Percentiles rank a stretch among this genome's conserved stretches.
These are phyloP conservation scores for Etheostoma spectabile DNA, from an alignment of 2,113 vertebrate genomes.

Conservation along the genomic window DNA sequence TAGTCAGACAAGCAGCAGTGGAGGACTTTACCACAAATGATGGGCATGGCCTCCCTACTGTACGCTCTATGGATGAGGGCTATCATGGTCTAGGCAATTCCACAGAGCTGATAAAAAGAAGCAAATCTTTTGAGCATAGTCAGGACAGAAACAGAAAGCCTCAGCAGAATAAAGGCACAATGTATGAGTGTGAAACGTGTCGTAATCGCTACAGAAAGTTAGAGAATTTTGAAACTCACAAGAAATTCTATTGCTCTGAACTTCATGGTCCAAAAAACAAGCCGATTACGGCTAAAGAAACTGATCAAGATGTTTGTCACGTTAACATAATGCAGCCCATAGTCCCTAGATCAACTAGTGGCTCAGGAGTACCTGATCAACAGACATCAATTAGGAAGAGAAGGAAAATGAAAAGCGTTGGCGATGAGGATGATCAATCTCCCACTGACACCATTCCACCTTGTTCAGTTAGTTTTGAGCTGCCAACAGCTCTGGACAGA, in stretches of 20 bases:
- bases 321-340: slow-evolving; percentile 85
- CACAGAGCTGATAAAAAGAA: slow-evolving; percentile 86
- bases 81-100: slow-evolving; percentile 83
- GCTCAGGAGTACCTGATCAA: slow-evolving; percentile 88
- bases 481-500: slow-evolving; percentile 66
- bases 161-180: slow-evolving; percentile 93
- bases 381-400: slow-evolving; percentile 93
- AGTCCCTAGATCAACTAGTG: slow-evolving; percentile 82
- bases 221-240: slow-evolving; percentile 99
- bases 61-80: slow-evolving; percentile 90
- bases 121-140: slow-evolving; percentile 87
- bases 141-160: slow-evolving; percentile 90
- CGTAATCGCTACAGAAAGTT: slow-evolving; percentile 95
- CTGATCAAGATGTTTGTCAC: slow-evolving; percentile 86
- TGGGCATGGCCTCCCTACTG: slow-evolving; percentile 83
- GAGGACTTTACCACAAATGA: slow-evolving; percentile 92
- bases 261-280: slow-evolving; percentile 98
- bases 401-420: slow-evolving; percentile 98
- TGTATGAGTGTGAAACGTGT: slow-evolving; percentile 99
- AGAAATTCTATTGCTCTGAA: slow-evolving; percentile 99
- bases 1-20: slow-evolving; percentile 94
- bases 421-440: slow-evolving; percentile 95
- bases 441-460: slow-evolving; percentile 86
- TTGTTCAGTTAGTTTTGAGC: slow-evolving; percentile 85
- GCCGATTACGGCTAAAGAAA: slow-evolving; percentile 83